Conservation (phyloP, 1,140 invertebrate species). For the Drosophila sp. region DNA sequence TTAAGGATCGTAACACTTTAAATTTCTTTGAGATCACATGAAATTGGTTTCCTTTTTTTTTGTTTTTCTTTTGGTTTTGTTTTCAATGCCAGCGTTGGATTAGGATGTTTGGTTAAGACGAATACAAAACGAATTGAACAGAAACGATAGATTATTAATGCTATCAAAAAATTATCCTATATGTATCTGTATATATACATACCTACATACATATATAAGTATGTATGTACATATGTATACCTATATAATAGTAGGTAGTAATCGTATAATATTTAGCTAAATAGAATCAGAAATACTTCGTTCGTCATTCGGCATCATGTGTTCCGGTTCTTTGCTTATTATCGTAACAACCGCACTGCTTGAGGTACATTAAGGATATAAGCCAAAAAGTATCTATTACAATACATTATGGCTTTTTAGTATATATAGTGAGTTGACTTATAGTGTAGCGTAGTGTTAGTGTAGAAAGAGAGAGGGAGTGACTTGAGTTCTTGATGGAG, state of each 20-base stretch:
- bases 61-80: neutral
- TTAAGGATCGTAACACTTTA: conserved; percentile 23
- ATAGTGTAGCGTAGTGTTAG: conserved; percentile 10
- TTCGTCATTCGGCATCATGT: conserved; percentile 26
- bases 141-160: conserved; percentile 28
- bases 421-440: conserved; percentile 48
- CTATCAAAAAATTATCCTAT: conserved; percentile 55
- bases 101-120: conserved; percentile 2
- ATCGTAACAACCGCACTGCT: conserved; percentile 68
- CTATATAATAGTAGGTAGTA: conserved; percentile 20
- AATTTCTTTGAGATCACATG: conserved; percentile 47
- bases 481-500: conserved; percentile 19
- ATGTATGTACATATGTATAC: conserved; percentile 16
- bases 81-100: conserved; percentile 10
- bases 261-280: conserved; percentile 46
- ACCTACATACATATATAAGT: conserved; percentile 30
- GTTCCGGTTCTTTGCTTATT: conserved; percentile 44
- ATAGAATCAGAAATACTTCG: conserved; percentile 44
- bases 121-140: conserved; percentile 1
- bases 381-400: conserved; percentile 34
- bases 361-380: conserved; percentile 80
- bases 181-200: conserved; percentile 26
- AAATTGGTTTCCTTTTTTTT: conserved; percentile 15
- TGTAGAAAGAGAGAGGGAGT: conserved; percentile 18
- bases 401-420: conserved; percentile 40